A percentile compares a stretch with the other conserved stretches of the same genome.
Conservation (phyloP, 2,888 invertebrate genomes). For the Mechanitis mazaeus region DNA sequence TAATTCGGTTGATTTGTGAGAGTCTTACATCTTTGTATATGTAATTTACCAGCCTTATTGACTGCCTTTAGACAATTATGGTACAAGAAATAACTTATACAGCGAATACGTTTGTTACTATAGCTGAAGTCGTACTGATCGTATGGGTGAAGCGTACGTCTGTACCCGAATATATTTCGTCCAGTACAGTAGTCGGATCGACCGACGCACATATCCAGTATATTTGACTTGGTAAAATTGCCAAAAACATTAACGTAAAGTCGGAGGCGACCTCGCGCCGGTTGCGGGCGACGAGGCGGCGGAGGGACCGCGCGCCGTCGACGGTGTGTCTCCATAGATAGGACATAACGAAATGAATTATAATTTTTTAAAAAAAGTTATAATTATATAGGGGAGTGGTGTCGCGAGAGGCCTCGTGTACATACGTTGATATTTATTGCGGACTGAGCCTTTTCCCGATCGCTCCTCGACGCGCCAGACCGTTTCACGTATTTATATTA, state of each 20-base stretch:
- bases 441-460: slow-evolving; percentile 47
- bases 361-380: slow-evolving; percentile 67
- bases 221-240: slow-evolving; percentile 21
- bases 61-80: slow-evolving; percentile 28
- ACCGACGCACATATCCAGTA: slow-evolving; percentile 23
- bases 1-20: slow-evolving; percentile 8
- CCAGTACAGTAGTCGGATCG: slow-evolving; percentile 23
- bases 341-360: slow-evolving; percentile 75
- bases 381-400: slow-evolving; percentile 54
- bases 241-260: slow-evolving; percentile 20
- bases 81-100: slow-evolving; percentile 30
- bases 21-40: slow-evolving; percentile 9
- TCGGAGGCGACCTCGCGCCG: slow-evolving; percentile 10
- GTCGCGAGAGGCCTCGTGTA: slow-evolving; percentile 68
- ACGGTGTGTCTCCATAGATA: slow-evolving; percentile 69
- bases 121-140: slow-evolving; percentile 16
- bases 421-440: slow-evolving; percentile 74
- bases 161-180: slow-evolving; percentile 15
- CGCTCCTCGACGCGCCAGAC: slow-evolving; percentile 57
- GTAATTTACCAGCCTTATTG: slow-evolving; percentile 22
- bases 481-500: slow-evolving; percentile 70
- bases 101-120: slow-evolving; percentile 23
- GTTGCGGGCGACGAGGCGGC: slow-evolving; percentile 6
- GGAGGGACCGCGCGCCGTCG: slow-evolving; percentile 14
- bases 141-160: slow-evolving; percentile 13